Percentiles rank a stretch among this genome's conserved stretches.
These are phyloP conservation scores for Noctua janthe DNA, from an alignment of 2,888 invertebrate genomes.

Conservation along the genomic window DNA sequence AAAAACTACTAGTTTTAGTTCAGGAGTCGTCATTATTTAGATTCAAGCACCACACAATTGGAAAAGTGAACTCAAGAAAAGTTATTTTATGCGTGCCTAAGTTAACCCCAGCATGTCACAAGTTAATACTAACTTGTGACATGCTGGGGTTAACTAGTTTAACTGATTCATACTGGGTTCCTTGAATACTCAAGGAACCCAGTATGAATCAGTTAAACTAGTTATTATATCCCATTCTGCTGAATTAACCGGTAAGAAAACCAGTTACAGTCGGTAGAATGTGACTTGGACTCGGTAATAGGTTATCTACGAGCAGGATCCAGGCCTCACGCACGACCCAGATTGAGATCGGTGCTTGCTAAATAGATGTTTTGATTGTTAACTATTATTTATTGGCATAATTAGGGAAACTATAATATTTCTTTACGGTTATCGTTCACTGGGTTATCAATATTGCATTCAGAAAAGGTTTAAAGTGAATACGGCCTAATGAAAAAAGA, in stretches of 20 bases:
- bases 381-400: slow-evolving; percentile 21
- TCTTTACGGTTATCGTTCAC: neutral
- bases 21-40: neutral
- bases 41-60: neutral
- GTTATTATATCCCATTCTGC: neutral
- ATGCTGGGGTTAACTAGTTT: no score
- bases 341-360: slow-evolving; percentile 40
- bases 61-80: neutral
- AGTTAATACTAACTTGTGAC: no score
- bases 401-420: slow-evolving; percentile 18
- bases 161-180: no score
- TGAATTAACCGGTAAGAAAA: neutral
- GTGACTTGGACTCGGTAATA: slow-evolving; percentile 24
- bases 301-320: slow-evolving; percentile 41
- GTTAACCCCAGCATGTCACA: neutral
- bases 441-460: slow-evolving; percentile 17
- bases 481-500: neutral
- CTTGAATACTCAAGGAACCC: neutral
- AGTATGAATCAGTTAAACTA: neutral
- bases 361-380: slow-evolving; percentile 41
- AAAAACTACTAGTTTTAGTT: neutral
- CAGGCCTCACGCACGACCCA: slow-evolving; percentile 41
- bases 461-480: neutral
- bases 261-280: slow-evolving; percentile 41
- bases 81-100: neutral